A percentile compares a stretch with the other conserved stretches of the same genome.
Conservation (phyloP, 1,140 invertebrate genomes). For the Habropoda laboriosa region DNA sequence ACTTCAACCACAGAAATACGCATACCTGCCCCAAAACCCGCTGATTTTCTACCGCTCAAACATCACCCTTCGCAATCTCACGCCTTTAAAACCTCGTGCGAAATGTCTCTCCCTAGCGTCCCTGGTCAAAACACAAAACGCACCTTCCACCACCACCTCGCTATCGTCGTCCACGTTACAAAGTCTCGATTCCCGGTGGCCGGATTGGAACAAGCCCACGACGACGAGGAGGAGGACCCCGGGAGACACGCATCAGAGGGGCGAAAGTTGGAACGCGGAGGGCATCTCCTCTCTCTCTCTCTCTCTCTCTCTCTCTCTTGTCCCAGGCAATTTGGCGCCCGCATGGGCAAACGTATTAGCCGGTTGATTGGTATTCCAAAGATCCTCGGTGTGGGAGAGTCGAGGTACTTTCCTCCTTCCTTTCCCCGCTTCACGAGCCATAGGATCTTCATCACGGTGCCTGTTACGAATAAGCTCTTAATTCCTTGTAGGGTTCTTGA, state of each 20-base stretch:
- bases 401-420: constrained; percentile 45
- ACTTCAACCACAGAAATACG: no score
- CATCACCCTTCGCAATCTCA: no score
- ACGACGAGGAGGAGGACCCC: neutral
- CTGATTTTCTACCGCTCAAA: neutral
- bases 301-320: no score
- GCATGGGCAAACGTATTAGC: constrained; percentile 76
- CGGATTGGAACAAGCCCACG: neutral
- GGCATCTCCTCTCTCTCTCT: no score
- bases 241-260: neutral
- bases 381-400: constrained; percentile 68
- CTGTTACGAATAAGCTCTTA: constrained; percentile 80
- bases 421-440: constrained; percentile 59
- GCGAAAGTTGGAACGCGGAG: constrained; percentile 12
- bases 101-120: neutral
- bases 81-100: neutral
- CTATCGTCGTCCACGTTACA: neutral
- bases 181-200: neutral
- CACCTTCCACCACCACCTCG: neutral
- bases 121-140: no score
- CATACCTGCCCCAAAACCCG: no score
- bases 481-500: constrained; percentile 79
- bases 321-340: constrained; percentile 75
- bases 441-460: constrained; percentile 78
- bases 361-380: constrained; percentile 78